These are phyloP conservation scores for Climacteris rufus DNA, from an alignment of 2,113 vertebrate species.

Conservation along the genomic window DNA sequence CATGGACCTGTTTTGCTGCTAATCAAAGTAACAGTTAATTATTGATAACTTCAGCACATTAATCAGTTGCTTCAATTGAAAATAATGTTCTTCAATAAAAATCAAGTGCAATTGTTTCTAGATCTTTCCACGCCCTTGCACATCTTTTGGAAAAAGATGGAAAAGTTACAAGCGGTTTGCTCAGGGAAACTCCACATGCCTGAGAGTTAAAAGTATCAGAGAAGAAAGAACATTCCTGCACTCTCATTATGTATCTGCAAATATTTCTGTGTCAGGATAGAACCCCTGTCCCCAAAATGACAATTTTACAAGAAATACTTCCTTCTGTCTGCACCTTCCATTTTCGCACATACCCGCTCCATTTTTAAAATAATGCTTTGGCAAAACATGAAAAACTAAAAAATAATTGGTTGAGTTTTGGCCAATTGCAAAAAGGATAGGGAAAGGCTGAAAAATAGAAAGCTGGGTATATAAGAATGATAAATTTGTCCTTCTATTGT, in stretches of 20 bases:
- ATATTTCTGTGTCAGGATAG: not conserved
- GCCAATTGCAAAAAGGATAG: not conserved
- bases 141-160: not conserved
- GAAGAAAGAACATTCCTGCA: not conserved
- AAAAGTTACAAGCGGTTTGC: not conserved
- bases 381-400: not conserved
- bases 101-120: not conserved
- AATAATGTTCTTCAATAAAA: not conserved
- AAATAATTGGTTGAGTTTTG: not conserved
- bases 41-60: not conserved
- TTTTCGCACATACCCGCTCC: not conserved
- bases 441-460: not conserved
- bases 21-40: not conserved
- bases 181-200: not conserved
- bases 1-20: not conserved
- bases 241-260: not conserved
- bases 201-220: not conserved
- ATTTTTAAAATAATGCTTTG: not conserved
- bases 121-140: not conserved
- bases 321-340: not conserved
- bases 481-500: not conserved
- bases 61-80: not conserved
- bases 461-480: not conserved
- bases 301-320: not conserved
- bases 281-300: not conserved